Evolutionary conservation across 2,888 invertebrate genomes (phyloP), one percentile per base, ranked within the genome.

Genomic region (Cheilosia impressa): DNA sequence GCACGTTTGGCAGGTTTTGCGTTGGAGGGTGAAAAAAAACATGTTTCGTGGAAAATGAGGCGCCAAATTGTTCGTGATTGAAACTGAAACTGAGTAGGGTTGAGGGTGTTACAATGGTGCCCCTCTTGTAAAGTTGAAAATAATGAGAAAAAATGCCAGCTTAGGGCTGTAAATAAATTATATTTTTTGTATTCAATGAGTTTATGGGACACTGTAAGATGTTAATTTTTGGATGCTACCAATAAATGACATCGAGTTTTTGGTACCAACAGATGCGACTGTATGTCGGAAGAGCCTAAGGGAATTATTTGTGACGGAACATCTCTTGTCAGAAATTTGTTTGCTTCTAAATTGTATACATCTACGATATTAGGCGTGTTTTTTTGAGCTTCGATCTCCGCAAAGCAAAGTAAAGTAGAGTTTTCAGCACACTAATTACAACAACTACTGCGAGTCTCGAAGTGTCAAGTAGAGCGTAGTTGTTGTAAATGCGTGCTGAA

Each of bases 1-100:
- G 45, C 24, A 60, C 58, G 41, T 60, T 43, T 22, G 6, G 2
- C 38, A 7, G 15, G 34, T 19, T 13, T 45, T 69, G 57, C 38
- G 31, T 50, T 71, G 22, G 19, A 9, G 50, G 50, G 13, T 55
- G 68, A 17, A 50, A 31, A 31, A 50, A 50, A 31, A 60, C 50
- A 43, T 41, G 38, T 52, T 58, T 60, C 15, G 43, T 19, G 41
- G 19, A 72, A 72, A 72, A 60, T 52, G 41, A 41, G 38, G 50
- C 38, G 58, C 50, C 50, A 71, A 58, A 50, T 50, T 58, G 47
- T 27, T 47, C 34, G 47, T 58, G 45, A 69, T 69, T 69, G 45
- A 22, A 58, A 69, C 27, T 38, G 45, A 7, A 27, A 27, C 6
- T 27, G 47, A 47, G 38, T 43, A 17, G 9, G 47, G 58, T 58